Percentiles rank a stretch among this genome's conserved stretches.
phyloP scores from a whole-genome alignment of 2,888 invertebrate genomes.

The Drosophila meridionalis region DNA sequence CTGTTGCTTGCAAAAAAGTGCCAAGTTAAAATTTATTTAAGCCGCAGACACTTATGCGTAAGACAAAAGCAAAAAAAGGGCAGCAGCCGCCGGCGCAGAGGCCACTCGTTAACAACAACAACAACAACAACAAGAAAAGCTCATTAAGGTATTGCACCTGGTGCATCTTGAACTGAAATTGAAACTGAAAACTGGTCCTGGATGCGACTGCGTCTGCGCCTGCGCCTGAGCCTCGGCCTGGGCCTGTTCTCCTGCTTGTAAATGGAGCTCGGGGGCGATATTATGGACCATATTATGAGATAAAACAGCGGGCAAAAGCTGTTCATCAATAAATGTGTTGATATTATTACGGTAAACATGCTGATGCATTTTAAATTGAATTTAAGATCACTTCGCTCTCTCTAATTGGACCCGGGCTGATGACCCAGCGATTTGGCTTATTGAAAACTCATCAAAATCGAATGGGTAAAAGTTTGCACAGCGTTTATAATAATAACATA shows the following conservation, averaged over 20 bases:
- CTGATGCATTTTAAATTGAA: constrained; percentile 79
- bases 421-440: constrained; percentile 60
- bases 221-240: constrained; percentile 32
- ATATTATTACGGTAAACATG: constrained; percentile 80
- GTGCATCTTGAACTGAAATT: constrained; percentile 39
- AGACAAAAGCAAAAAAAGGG: constrained; percentile 23
- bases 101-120: constrained; percentile 47
- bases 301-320: constrained; percentile 31
- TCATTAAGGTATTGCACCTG: constrained; percentile 79
- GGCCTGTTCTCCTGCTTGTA: constrained; percentile 19
- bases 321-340: constrained; percentile 72
- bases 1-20: constrained; percentile 50
- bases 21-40: constrained; percentile 61
- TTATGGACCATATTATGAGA: constrained; percentile 42
- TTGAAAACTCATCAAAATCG: constrained; percentile 67
- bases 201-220: constrained; percentile 14
- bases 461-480: constrained; percentile 67
- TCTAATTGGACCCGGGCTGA: constrained; percentile 57
- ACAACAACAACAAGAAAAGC: constrained; percentile 54
- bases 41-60: constrained; percentile 39
- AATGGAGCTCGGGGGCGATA: constrained; percentile 59
- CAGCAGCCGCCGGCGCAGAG: constrained; percentile 61
- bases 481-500: constrained; percentile 48
- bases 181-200: constrained; percentile 34
- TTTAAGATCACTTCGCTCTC: constrained; percentile 62